These are phyloP conservation scores for Aldabrachelys gigantea DNA, from an alignment of 2,113 vertebrate genomes.

Conservation along the genomic window DNA sequence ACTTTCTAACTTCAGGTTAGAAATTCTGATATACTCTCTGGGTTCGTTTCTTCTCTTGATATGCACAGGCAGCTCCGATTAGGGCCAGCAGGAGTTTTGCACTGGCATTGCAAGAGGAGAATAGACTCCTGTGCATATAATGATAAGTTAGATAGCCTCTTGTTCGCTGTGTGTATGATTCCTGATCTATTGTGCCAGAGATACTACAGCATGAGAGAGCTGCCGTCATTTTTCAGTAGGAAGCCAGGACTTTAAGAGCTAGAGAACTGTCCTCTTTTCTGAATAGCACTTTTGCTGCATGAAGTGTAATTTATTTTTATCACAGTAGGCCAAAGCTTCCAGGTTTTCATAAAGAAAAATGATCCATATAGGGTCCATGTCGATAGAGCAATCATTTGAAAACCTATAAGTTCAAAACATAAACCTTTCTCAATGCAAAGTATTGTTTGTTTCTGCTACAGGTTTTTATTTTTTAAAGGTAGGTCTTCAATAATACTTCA, in stretches of 20 bases:
- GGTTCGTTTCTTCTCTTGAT: constrained; percentile 41
- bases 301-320: constrained; percentile 75
- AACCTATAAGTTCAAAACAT: constrained; percentile 60
- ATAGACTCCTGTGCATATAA: constrained; percentile 55
- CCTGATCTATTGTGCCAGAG: constrained; percentile 67
- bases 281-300: constrained; percentile 71
- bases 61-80: constrained; percentile 48
- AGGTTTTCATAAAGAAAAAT: constrained; percentile 72
- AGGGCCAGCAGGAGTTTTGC: constrained; percentile 59
- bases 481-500: neutral
- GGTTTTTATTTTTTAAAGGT: constrained; percentile 14
- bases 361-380: constrained; percentile 48
- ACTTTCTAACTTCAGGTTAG: neutral
- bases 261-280: constrained; percentile 70
- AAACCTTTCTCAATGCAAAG: neutral
- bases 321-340: constrained; percentile 69
- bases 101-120: constrained; percentile 24
- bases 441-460: neutral
- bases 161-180: constrained; percentile 58
- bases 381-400: constrained; percentile 55
- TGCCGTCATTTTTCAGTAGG: constrained; percentile 70
- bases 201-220: constrained; percentile 57
- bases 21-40: neutral
- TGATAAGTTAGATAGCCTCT: constrained; percentile 64
- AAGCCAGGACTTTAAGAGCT: constrained; percentile 69